These are phyloP conservation scores for Stegodyphus mimosarum DNA, from an alignment of 1,140 invertebrate genomes.

Conservation along the genomic window DNA sequence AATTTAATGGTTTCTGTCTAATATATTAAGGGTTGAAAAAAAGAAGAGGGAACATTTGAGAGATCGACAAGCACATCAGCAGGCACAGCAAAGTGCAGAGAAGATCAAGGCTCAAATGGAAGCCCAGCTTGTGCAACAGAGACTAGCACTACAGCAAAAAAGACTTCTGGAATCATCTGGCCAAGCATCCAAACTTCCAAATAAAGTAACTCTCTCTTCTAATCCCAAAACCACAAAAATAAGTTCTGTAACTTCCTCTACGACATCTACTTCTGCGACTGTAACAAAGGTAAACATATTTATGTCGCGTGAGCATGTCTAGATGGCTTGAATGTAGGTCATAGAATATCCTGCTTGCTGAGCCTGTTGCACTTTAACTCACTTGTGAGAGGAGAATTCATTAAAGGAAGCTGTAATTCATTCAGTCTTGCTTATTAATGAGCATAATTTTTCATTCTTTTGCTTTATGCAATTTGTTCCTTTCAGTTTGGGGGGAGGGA, in stretches of 20 bases:
- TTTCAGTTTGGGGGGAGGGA: too few relatives aligned
- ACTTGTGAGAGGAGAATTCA: too few relatives aligned
- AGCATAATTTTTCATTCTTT: too few relatives aligned
- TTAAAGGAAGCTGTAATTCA: too few relatives aligned
- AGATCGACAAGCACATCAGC: slow-evolving; percentile 58
- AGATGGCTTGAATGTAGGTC: too few relatives aligned
- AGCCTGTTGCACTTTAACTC: too few relatives aligned
- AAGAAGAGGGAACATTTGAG: slow-evolving; percentile 56
- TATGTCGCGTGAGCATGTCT: background rate
- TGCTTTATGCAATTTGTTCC: too few relatives aligned
- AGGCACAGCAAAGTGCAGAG: slow-evolving; percentile 71
- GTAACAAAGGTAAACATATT: slow-evolving; percentile 50
- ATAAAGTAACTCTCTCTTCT: slow-evolving; percentile 57
- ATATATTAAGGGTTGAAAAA: slow-evolving; percentile 61
- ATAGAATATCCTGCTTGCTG: too few relatives aligned
- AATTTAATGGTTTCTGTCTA: background rate
- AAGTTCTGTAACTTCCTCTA: slow-evolving; percentile 53
- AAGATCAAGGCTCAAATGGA: slow-evolving; percentile 93
- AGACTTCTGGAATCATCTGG: slow-evolving; percentile 69
- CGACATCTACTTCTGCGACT: slow-evolving; percentile 64
- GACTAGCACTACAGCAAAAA: slow-evolving; percentile 88
- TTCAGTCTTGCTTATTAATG: too few relatives aligned
- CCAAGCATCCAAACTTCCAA: slow-evolving; percentile 28
- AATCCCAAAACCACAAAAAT: slow-evolving; percentile 50
- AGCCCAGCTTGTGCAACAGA: slow-evolving; percentile 85